Evolutionary conservation across 2,113 vertebrate species (phyloP), one percentile per base, ranked within the genome.

Genomic region (Oreochromis spilurus): DNA sequence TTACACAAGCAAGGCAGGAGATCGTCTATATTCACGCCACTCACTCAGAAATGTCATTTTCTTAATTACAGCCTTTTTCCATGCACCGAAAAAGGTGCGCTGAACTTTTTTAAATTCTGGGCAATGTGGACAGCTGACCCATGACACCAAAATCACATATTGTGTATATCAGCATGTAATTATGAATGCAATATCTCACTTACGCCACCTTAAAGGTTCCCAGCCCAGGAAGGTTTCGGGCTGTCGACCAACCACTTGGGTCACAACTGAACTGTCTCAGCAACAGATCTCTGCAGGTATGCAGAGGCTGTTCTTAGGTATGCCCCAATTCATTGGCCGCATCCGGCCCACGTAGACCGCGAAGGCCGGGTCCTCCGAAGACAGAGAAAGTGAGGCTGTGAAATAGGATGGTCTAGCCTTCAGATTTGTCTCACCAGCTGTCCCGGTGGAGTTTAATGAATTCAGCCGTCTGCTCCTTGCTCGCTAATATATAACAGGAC

Each of bases 321-420:
- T 34, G 57, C 0, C 58, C 58, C 9, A 19, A 62, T 34, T 62
- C 58, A 62, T 62, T 34, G 16, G 29, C 0, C 5, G 3, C 9
- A 0, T 62, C 9, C 14, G 6, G 53, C 2, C 21, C 1, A 55
- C 1, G 6, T 55, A 55, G 2, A 7, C 53, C 7, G 16, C 2
- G 52, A 53, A 48, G 38, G 10, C 40, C 9, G 2, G 9, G 36
- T 38, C 36, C 53, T 55, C 11, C 13, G 6, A 24, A 54, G 55
- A 29, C 55, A 2, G 0, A 0, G 24, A 9, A 11, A 16, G 26
- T 4, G 26, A 29, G 26, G 58, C 58, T 62, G 29, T 34, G 29
- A 62, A 34, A 62, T 24, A 2, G 21, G 21, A 24, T 24, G 21
- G 21, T 24, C 21, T 24, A 24, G 21, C 21, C 21, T 24, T 24